Conservation (phyloP, 2,797 vertebrate species). For the Pseudochirops corinnae region DNA sequence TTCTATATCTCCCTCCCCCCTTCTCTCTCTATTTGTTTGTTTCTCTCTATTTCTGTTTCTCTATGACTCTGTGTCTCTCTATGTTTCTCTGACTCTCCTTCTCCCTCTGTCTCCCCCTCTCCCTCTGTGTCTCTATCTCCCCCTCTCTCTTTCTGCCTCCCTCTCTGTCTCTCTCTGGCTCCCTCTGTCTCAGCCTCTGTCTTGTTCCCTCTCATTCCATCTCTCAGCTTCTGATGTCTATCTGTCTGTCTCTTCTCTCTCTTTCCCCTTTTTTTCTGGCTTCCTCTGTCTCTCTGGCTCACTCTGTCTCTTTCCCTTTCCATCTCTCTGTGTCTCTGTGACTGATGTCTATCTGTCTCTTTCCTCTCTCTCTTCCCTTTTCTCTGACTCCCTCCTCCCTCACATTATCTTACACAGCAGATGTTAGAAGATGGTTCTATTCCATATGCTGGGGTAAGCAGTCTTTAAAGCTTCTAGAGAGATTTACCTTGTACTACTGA, state of each 20-base stretch:
- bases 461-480: conserved; percentile 75
- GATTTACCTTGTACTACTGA: conserved; percentile 80
- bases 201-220: too few species aligned
- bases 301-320: too few species aligned
- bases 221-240: not conserved
- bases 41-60: not conserved
- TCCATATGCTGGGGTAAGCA: conserved; percentile 75
- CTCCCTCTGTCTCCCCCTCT: too few species aligned
- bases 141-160: too few species aligned
- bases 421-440: conserved; percentile 74
- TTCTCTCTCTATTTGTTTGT: not conserved
- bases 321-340: not conserved
- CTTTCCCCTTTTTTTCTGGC: not conserved
- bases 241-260: not conserved
- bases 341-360: not conserved
- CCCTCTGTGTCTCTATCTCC: too few species aligned
- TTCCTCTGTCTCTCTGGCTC: not conserved
- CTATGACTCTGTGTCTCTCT: not conserved
- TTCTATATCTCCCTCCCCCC: rapidly evolving
- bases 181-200: not conserved
- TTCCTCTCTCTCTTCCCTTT: not conserved
- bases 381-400: conserved; percentile 73
- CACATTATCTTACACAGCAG: conserved; percentile 73
- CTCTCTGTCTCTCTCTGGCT: not conserved
- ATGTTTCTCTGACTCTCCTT: not conserved